phyloP scores from a whole-genome alignment of 2,888 invertebrate genomes.

The Hydriomena furcata region DNA sequence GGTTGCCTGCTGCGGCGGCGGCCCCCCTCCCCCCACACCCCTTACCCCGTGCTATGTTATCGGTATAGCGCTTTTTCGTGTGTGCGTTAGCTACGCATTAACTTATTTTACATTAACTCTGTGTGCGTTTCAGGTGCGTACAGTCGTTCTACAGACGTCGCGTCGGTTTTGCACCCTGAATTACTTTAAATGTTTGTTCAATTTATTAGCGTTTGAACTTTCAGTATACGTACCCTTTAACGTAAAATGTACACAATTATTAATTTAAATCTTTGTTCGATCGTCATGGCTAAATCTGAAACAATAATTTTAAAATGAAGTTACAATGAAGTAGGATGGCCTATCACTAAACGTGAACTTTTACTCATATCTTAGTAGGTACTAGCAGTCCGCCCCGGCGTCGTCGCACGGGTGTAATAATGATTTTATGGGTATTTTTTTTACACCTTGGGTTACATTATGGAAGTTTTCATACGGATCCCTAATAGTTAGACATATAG shows the following conservation, averaged over 20 bases:
- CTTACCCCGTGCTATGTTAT: conserved; percentile 32
- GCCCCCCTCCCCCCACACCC: conserved; percentile 43
- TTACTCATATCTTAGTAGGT: no score
- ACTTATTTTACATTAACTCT: conserved; percentile 27
- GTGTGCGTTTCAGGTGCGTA: conserved; percentile 50
- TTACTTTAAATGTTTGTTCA: conserved; percentile 51
- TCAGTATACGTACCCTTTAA: background rate
- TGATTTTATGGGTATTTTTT: no score
- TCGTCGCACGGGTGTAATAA: no score
- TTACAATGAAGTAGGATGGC: no score
- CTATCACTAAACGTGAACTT: no score
- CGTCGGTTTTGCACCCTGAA: conserved; percentile 50
- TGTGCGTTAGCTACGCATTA: no score
- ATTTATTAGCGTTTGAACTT: conserved; percentile 24
- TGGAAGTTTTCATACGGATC: no score
- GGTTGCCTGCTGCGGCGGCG: conserved; percentile 58
- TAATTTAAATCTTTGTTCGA: background rate
- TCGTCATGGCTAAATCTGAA: background rate
- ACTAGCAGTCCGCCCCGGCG: no score
- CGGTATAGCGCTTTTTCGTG: conserved; percentile 32
- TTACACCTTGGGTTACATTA: no score
- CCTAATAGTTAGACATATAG: no score
- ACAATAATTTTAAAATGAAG: background rate
- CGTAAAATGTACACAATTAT: background rate
- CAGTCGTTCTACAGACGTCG: conserved; percentile 33